phyloP scores from a whole-genome alignment of 2,113 vertebrate species.

The Periophthalmus modestus region DNA sequence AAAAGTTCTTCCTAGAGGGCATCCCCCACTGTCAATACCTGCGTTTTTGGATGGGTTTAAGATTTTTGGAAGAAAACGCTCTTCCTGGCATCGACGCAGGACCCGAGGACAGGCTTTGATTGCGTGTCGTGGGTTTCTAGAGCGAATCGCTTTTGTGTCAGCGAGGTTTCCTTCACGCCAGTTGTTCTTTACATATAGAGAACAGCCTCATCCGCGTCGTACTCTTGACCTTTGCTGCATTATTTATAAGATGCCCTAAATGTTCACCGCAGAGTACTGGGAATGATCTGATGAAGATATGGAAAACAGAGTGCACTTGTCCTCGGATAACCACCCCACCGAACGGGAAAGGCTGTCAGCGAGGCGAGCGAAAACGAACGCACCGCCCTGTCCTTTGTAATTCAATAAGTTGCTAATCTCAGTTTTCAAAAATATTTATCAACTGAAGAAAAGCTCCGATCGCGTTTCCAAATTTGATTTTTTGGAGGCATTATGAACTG shows the following conservation, averaged over 20 bases:
- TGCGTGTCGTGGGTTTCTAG: slow-evolving; percentile 6
- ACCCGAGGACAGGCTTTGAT: slow-evolving; percentile 7
- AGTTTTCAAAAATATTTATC: neutral
- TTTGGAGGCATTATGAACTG: too few relatives aligned
- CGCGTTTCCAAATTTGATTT: neutral
- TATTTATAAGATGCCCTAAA: slow-evolving; percentile 12
- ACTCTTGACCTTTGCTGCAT: slow-evolving; percentile 8
- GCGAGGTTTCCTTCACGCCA: neutral
- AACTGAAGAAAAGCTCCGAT: neutral
- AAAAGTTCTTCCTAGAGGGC: slow-evolving; percentile 24
- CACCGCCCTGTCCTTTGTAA: neutral
- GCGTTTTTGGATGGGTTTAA: neutral
- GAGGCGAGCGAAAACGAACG: neutral
- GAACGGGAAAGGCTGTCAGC: neutral
- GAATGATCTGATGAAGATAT: slow-evolving; percentile 9
- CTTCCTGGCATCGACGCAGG: neutral
- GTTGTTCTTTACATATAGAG: slow-evolving; percentile 10
- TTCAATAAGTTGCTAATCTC: neutral
- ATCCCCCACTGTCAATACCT: neutral
- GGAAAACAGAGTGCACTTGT: slow-evolving; percentile 2
- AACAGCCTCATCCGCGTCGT: neutral
- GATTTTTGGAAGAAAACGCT: slow-evolving; percentile 1
- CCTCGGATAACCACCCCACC: neutral
- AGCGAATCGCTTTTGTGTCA: neutral
- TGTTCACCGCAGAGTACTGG: slow-evolving; percentile 5